Evolutionary conservation across 1,140 invertebrate genomes (phyloP), one percentile per base, ranked within the genome.

Genomic region (Portunus trituberculatus): DNA sequence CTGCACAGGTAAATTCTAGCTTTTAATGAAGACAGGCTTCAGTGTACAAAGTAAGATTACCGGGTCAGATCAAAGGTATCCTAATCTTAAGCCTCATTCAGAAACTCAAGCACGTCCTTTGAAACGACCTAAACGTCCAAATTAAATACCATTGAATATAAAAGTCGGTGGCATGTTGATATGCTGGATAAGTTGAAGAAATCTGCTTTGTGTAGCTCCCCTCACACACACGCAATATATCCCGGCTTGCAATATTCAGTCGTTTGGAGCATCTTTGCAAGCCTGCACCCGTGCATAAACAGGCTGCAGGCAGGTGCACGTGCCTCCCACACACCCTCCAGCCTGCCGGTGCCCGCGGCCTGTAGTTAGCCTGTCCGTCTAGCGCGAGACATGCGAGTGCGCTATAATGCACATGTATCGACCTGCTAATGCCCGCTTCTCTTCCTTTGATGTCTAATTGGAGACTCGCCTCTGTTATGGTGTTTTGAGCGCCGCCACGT

Each of bases 401-500:
- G 46, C 84, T 86, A 88, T 93, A 93, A 93, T 93, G 92, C 92
- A 93, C 84, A n/a, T 28, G 84, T 88, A 93, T 93, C 92, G 92
- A 93, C 84, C 92, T 48, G 29, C 76, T 93, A 93, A 93, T 93
- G 83, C 83, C 84, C 83, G 92, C n/a, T 32, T 59, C 92, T 93
- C 92, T 93, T 31, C 46, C 92, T 93, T 93, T 93, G 92, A 93
- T 93, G 82, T 88, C 84, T 93, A 93, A 88, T 93, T 93, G 92
- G 92, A 59, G 84, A 31, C 48, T 48, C 92, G 82, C 25, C 45
- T 39, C 28, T 87, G 92, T 93, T 93, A 45, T 93, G 82, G 92
- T 93, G 92, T 93, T 93, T 93, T 93, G 82, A 93, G 83, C 92
- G 45, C 10, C 28, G 92, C 39, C 67, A 82, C 86, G 92, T 93